Conservation (phyloP, 2,888 invertebrate genomes). For the Arctia plantaginis region DNA sequence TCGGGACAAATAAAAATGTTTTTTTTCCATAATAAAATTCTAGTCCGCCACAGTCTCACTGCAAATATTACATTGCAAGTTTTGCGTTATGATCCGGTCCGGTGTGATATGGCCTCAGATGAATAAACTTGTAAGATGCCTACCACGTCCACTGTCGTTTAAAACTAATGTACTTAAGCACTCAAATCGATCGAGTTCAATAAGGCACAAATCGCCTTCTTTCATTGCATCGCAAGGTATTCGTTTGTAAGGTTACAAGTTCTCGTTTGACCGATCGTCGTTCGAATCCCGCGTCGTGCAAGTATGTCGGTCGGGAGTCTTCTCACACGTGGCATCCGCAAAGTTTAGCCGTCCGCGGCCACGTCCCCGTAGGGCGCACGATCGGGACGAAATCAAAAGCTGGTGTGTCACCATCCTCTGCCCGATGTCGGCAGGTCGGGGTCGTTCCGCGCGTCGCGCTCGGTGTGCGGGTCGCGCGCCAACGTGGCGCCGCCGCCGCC, state of each 20-base stretch:
- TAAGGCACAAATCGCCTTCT: neutral
- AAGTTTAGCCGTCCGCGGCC: neutral
- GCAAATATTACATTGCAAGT: neutral
- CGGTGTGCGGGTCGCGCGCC: slow-evolving; percentile 91
- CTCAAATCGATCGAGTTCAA: neutral
- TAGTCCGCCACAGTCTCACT: neutral
- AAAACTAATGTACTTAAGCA: neutral
- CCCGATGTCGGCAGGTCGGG: slow-evolving; percentile 93
- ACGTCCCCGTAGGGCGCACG: neutral
- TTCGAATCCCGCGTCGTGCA: neutral
- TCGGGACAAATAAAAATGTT: too few relatives aligned
- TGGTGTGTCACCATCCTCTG: slow-evolving; percentile 84
- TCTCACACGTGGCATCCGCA: neutral
- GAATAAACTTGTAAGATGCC: neutral
- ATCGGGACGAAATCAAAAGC: slow-evolving; percentile 66
- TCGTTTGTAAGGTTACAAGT: neutral
- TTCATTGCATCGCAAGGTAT: neutral
- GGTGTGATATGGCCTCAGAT: neutral
- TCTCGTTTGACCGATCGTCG: neutral
- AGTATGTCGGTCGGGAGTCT: too few relatives aligned
- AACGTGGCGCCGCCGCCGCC: slow-evolving; percentile 90
- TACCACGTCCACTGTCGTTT: neutral
- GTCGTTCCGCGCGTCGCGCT: slow-evolving; percentile 95
- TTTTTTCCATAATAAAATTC: neutral
- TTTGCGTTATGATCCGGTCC: neutral